Conservation (phyloP, 2,797 vertebrate species). For the Neostethus bicornis region DNA sequence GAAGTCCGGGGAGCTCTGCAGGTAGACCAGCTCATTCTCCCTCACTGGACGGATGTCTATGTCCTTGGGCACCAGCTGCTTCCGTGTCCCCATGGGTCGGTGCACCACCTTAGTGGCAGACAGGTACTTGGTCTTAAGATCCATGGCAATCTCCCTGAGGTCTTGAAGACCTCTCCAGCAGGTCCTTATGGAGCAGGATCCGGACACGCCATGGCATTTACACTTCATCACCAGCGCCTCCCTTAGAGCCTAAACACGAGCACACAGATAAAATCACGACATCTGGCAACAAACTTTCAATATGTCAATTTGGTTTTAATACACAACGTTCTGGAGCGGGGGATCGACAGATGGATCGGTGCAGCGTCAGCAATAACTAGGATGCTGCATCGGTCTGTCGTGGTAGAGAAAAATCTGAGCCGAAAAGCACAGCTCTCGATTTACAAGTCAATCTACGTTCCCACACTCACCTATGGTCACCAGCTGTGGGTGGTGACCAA, state of each 20-base stretch:
- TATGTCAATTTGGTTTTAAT: background rate
- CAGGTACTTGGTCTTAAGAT: conserved; percentile 95
- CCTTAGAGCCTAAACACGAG: conserved; percentile 81
- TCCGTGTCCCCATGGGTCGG: conserved; percentile 93
- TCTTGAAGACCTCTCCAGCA: conserved; percentile 98
- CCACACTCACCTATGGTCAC: no score
- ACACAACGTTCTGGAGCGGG: background rate
- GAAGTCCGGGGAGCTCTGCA: conserved; percentile 97
- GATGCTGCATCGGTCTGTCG: no score
- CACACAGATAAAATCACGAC: background rate
- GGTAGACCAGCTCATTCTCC: conserved; percentile 94
- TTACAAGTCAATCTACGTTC: no score
- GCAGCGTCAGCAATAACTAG: no score
- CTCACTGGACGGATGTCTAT: conserved; percentile 94
- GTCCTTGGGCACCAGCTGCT: conserved; percentile 97
- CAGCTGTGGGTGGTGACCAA: no score
- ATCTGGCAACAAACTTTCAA: rapidly evolving
- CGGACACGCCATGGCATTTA: conserved; percentile 98
- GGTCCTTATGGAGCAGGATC: conserved; percentile 97
- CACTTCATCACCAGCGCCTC: conserved; percentile 96
- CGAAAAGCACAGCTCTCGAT: no score
- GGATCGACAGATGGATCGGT: no score
- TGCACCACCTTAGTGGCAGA: conserved; percentile 97
- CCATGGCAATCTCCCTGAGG: conserved; percentile 89
- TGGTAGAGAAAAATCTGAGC: no score